These are phyloP conservation scores for Thaumatotibia leucotreta DNA, from an alignment of 1,140 invertebrate genomes.

Conservation along the genomic window DNA sequence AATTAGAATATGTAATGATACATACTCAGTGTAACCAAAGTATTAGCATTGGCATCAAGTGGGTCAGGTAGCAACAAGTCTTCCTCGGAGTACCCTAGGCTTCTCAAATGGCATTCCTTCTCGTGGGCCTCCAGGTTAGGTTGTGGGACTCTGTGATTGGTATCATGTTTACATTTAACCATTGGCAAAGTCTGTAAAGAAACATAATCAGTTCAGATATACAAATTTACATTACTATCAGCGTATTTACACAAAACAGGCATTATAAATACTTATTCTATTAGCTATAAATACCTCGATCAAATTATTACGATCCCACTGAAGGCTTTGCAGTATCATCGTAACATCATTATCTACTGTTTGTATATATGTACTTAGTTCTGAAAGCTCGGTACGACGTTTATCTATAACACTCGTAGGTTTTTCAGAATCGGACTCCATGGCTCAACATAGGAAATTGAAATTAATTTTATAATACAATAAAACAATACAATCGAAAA, in stretches of 20 bases:
- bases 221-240: no score
- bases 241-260: no score
- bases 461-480: no score
- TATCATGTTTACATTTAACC: slow-evolving; percentile 39
- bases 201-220: no score
- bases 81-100: slow-evolving; percentile 39
- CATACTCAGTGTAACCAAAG: slow-evolving; percentile 51
- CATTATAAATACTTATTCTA: slow-evolving; percentile 2
- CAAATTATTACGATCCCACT: slow-evolving; percentile 49
- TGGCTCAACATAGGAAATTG: no score
- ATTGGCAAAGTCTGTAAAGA: slow-evolving; percentile 26
- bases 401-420: slow-evolving; percentile 30
- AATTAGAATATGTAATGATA: background rate
- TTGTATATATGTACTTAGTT: slow-evolving; percentile 37
- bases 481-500: no score
- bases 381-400: slow-evolving; percentile 36
- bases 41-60: slow-evolving; percentile 32
- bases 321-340: slow-evolving; percentile 55
- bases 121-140: slow-evolving; percentile 43
- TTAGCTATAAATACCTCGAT: slow-evolving; percentile 32
- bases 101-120: slow-evolving; percentile 36
- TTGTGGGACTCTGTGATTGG: slow-evolving; percentile 39
- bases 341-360: slow-evolving; percentile 49
- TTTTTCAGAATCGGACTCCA: background rate
- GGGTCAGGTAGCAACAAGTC: slow-evolving; percentile 48